Evolutionary conservation across 2,888 invertebrate genomes (phyloP).

Genomic region (Parnassius apollo): DNA sequence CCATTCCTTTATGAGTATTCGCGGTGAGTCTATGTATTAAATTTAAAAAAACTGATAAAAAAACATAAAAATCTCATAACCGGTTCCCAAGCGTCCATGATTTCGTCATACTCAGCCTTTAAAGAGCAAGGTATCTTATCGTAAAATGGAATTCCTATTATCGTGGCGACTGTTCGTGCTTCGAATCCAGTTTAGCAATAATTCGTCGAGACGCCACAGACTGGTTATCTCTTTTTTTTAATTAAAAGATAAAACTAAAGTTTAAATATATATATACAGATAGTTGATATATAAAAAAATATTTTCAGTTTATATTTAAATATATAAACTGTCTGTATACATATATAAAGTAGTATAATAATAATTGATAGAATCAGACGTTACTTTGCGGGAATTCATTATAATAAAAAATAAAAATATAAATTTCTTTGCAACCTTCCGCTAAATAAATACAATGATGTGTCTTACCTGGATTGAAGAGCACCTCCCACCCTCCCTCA

Average conservation of each 20-base stretch:
- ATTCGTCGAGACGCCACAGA: constrained; percentile 23
- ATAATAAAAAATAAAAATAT: too few relatives aligned
- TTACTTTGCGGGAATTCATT: too few relatives aligned
- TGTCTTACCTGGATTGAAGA: too few relatives aligned
- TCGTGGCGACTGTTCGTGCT: constrained; percentile 25
- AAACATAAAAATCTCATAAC: constrained; percentile 23
- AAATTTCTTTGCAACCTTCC: too few relatives aligned
- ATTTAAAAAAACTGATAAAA: constrained; percentile 13
- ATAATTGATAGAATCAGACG: too few relatives aligned
- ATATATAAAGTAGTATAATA: too few relatives aligned
- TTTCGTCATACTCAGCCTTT: constrained; percentile 20
- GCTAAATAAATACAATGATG: too few relatives aligned
- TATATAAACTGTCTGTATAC: too few relatives aligned
- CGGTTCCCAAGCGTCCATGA: constrained; percentile 24
- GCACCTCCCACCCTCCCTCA: too few relatives aligned
- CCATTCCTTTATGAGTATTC: too few relatives aligned
- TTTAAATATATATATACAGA: background rate
- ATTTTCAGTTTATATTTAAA: too few relatives aligned
- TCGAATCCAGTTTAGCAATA: constrained; percentile 28
- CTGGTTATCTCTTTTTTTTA: constrained; percentile 24
- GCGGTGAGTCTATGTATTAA: background rate
- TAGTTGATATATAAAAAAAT: too few relatives aligned
- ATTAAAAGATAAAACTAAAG: constrained; percentile 1
- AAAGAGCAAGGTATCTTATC: constrained; percentile 27
- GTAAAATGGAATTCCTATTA: constrained; percentile 28